These are phyloP conservation scores for Lonchura striata DNA, from an alignment of 2,113 vertebrate species.

Conservation along the genomic window DNA sequence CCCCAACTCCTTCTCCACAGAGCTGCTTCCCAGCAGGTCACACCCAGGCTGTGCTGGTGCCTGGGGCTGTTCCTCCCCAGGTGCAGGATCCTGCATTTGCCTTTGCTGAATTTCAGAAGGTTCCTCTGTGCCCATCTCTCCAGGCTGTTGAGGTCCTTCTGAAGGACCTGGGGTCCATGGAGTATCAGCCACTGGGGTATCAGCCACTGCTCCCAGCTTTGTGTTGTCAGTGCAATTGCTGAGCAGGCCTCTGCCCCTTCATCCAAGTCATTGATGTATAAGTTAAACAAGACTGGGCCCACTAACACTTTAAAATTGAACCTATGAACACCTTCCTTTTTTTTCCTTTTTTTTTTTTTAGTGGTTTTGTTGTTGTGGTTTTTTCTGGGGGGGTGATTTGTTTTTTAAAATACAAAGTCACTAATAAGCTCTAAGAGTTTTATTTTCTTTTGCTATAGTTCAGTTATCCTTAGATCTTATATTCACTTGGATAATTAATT, in stretches of 20 bases:
- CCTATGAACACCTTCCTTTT: accelerated
- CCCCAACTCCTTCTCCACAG: neutral
- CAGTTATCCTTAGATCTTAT: neutral
- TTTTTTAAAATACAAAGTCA: neutral
- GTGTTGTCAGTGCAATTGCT: neutral
- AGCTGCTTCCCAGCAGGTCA: neutral
- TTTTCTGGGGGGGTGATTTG: neutral
- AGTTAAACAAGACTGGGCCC: neutral
- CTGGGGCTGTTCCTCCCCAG: neutral
- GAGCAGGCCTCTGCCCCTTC: neutral
- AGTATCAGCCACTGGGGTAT: neutral
- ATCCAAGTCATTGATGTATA: neutral
- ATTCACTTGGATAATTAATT: neutral
- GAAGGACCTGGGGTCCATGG: too few relatives aligned
- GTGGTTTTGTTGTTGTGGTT: neutral
- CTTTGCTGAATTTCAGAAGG: neutral
- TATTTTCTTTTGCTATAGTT: neutral
- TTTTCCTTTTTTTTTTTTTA: too few relatives aligned
- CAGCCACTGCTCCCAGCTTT: neutral
- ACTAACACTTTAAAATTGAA: neutral
- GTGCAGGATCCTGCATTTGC: neutral
- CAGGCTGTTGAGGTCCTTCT: neutral
- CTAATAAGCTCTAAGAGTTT: neutral
- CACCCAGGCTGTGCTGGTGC: neutral
- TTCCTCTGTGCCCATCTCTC: neutral